phyloP scores from a whole-genome alignment of 2,797 vertebrate genomes.

The Scolopax bukidnonensis region DNA sequence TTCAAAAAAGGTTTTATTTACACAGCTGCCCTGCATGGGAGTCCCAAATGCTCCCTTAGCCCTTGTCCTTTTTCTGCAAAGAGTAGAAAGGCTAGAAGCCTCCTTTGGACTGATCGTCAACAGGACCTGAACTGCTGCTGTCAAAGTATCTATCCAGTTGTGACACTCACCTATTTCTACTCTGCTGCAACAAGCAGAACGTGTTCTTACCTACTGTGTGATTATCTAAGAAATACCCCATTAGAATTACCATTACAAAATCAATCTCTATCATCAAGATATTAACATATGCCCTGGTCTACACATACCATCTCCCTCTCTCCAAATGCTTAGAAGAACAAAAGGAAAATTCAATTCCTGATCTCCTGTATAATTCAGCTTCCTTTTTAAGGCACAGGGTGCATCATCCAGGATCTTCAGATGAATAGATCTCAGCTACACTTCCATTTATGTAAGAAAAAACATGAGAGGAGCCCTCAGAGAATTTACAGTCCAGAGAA shows the following conservation, averaged over 20 bases:
- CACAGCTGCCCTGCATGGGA: not conserved
- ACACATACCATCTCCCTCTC: not conserved
- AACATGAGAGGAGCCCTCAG: not conserved
- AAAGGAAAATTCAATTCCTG: not conserved
- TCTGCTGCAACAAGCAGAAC: not conserved
- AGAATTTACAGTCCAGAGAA: not conserved
- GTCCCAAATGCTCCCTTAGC: not conserved
- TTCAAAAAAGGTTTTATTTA: not conserved
- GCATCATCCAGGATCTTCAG: not conserved
- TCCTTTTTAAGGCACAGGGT: not conserved
- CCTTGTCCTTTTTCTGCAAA: not conserved
- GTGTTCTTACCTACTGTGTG: not conserved
- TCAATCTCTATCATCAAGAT: not conserved
- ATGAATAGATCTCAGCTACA: not conserved
- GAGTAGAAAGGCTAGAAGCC: not conserved
- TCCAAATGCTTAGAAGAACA: not conserved
- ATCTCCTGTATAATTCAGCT: not conserved
- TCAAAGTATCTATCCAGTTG: not conserved
- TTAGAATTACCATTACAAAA: not conserved
- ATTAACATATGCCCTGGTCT: not conserved
- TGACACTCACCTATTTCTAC: not conserved
- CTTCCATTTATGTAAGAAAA: constrained; percentile 22
- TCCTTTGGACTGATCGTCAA: not conserved
- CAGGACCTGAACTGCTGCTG: not conserved
- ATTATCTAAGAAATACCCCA: not conserved